Conservation (phyloP, 2,797 vertebrate species). For the Cercopithecus petaurista region DNA sequence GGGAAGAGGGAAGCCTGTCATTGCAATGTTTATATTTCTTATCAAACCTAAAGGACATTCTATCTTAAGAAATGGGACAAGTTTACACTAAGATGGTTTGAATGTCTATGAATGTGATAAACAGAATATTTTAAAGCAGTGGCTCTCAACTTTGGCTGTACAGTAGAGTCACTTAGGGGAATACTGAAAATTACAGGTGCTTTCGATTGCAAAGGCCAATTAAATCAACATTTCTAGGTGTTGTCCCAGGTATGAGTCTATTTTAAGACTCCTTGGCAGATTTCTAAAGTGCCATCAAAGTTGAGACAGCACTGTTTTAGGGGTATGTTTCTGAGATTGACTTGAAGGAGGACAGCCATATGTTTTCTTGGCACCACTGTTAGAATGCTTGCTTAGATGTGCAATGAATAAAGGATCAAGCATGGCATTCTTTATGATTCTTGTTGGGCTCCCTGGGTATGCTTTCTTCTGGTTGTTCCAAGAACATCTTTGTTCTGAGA, state of each 20-base stretch:
- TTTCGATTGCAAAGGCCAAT: neutral
- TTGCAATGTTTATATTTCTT: neutral
- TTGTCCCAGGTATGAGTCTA: neutral
- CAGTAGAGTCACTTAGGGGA: neutral
- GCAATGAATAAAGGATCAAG: neutral
- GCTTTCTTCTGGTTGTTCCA: neutral
- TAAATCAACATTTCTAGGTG: neutral
- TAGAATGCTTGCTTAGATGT: neutral
- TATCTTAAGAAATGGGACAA: neutral
- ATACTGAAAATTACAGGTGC: neutral
- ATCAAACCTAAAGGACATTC: neutral
- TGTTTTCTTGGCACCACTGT: neutral
- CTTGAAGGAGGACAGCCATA: neutral
- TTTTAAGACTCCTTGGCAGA: neutral
- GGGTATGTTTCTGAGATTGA: neutral
- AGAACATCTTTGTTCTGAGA: neutral
- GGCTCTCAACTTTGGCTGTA: neutral
- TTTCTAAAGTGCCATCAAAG: neutral
- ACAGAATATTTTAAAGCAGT: neutral
- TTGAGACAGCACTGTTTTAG: neutral
- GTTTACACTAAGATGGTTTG: neutral
- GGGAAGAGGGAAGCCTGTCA: neutral
- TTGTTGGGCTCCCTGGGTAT: neutral
- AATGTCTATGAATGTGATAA: neutral
- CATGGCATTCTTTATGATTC: neutral